Evolutionary conservation across 2,888 invertebrate species (phyloP).

Genomic region (Lycocerus yunnanus): DNA sequence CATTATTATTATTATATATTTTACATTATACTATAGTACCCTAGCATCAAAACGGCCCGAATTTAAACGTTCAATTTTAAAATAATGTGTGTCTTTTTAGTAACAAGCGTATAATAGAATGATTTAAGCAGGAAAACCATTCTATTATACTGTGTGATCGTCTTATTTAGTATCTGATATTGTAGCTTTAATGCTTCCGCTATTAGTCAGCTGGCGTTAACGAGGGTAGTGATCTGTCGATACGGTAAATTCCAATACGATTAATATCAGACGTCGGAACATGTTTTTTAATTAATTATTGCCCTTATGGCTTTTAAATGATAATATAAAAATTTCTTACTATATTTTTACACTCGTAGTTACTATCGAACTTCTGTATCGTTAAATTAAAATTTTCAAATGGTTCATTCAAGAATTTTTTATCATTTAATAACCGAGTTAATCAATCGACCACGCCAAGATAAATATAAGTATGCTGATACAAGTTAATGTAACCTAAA

Average conservation of each 20-base stretch:
- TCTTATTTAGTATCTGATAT: slow-evolving; percentile 54
- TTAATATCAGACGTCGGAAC: slow-evolving; percentile 10
- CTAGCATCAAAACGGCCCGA: not conserved
- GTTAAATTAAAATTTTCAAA: not conserved
- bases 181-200: slow-evolving; percentile 54
- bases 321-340: slow-evolving; percentile 29
- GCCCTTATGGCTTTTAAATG: not conserved
- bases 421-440: not conserved
- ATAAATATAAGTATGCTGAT: not conserved
- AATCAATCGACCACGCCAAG: not conserved
- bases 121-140: slow-evolving; percentile 50
- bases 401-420: not conserved
- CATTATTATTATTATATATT: not conserved
- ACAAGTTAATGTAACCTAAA: too few relatives aligned
- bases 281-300: not conserved
- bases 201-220: slow-evolving; percentile 57
- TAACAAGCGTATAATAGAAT: slow-evolving; percentile 34
- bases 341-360: not conserved
- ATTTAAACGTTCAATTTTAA: not conserved
- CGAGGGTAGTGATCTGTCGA: slow-evolving; percentile 56
- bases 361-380: not conserved
- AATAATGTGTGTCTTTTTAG: not conserved
- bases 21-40: not conserved
- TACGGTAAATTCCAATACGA: slow-evolving; percentile 34
- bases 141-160: slow-evolving; percentile 52